Evolutionary conservation across 92 coral and sea anemone genomes (phyloP).

Genomic region (Galaxea fascicularis): DNA sequence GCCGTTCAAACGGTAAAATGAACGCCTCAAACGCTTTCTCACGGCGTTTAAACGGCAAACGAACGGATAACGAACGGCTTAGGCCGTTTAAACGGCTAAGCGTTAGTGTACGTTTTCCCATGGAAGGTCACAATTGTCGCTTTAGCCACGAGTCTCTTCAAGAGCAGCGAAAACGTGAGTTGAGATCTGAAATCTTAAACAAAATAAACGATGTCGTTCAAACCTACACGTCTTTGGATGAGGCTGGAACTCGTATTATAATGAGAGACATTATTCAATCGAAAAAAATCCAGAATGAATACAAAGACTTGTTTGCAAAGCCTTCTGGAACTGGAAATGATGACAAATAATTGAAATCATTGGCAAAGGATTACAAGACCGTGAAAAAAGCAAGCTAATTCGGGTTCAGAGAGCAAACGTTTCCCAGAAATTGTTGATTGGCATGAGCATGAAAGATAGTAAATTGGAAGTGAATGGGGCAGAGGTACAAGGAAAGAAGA

Average conservation of each 20-base stretch:
- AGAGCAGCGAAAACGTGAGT: no score
- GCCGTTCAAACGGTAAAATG: no score
- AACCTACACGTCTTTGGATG: slow-evolving; percentile 11
- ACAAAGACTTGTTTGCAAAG: neutral
- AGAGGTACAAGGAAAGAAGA: slow-evolving; percentile 20
- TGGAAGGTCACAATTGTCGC: no score
- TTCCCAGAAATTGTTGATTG: slow-evolving; percentile 37
- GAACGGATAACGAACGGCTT: no score
- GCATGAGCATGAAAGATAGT: slow-evolving; percentile 30
- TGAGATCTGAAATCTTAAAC: slow-evolving; percentile 6
- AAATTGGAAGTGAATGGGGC: slow-evolving; percentile 20
- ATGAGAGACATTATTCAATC: neutral
- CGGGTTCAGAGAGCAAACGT: slow-evolving; percentile 14
- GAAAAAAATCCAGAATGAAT: neutral
- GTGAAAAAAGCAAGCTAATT: slow-evolving; percentile 11
- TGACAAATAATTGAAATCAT: neutral
- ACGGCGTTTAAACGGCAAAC: no score
- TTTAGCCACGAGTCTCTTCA: no score
- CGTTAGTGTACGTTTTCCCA: no score
- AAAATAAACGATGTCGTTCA: neutral
- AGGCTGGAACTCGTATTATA: slow-evolving; percentile 1
- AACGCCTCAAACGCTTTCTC: no score
- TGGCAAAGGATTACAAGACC: slow-evolving; percentile 51
- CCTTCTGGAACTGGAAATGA: slow-evolving; percentile 3
- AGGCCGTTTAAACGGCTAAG: no score